Conservation (phyloP, 2,113 vertebrate species). For the Cottus gobio region DNA sequence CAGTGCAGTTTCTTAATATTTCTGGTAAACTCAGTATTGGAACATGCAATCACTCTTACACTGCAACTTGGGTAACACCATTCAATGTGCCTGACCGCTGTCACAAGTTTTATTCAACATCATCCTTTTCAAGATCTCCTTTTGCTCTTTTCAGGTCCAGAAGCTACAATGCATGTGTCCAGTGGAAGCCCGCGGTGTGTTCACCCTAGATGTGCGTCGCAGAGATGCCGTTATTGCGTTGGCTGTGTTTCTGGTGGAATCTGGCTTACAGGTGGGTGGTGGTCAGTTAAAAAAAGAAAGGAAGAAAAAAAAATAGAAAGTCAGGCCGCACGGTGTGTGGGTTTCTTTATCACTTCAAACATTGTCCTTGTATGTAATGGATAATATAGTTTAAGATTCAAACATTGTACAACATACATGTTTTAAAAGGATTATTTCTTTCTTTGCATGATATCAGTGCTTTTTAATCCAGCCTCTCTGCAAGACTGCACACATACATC, state of each 20-base stretch:
- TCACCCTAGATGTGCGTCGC: constrained; percentile 93
- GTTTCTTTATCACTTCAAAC: background rate
- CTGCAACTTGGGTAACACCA: background rate
- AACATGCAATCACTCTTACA: background rate
- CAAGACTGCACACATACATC: constrained; percentile 36
- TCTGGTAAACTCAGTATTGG: background rate
- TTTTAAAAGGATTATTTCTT: background rate
- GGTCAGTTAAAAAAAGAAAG: background rate
- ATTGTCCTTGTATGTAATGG: background rate
- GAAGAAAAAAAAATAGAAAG: too few species aligned
- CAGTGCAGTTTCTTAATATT: background rate
- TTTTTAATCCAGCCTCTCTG: constrained; percentile 7
- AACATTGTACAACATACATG: background rate
- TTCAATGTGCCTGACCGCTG: background rate
- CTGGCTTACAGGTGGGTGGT: constrained; percentile 90
- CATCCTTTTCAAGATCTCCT: background rate
- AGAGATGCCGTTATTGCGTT: constrained; percentile 95
- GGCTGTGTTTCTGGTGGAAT: constrained; percentile 95
- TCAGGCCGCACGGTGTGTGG: background rate
- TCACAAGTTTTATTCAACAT: background rate
- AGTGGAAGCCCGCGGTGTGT: constrained; percentile 92
- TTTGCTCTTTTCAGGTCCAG: constrained; percentile 86
- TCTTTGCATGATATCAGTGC: background rate
- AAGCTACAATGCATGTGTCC: constrained; percentile 98
- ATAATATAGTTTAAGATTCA: background rate